These are phyloP conservation scores for Palloptera scutellata DNA, from an alignment of 2,888 invertebrate genomes.

Conservation along the genomic window DNA sequence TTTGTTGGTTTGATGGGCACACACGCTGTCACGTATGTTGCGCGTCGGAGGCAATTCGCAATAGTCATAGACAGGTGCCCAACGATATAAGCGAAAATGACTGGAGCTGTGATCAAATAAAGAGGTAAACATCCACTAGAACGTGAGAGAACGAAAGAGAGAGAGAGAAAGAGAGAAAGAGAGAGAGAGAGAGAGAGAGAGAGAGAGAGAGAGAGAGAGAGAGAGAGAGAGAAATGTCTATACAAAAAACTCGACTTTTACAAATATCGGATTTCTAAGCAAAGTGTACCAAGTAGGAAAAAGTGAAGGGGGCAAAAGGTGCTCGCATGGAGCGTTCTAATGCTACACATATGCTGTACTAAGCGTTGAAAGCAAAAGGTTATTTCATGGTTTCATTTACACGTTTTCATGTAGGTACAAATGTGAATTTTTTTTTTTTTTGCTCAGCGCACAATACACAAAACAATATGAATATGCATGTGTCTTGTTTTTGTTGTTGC, in stretches of 20 bases:
- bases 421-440: no score
- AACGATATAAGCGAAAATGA: no score
- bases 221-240: background rate
- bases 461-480: constrained; percentile 6
- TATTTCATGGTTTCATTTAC: constrained; percentile 20
- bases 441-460: background rate
- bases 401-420: constrained; percentile 1
- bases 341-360: background rate
- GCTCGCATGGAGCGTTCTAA: background rate
- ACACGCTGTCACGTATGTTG: no score
- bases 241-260: background rate
- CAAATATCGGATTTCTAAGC: background rate
- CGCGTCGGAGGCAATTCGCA: no score
- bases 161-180: background rate
- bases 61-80: no score
- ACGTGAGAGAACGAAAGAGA: no score
- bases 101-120: no score
- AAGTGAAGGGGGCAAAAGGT: background rate
- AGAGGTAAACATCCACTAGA: no score
- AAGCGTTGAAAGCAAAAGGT: constrained; percentile 5
- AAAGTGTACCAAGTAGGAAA: background rate
- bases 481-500: background rate
- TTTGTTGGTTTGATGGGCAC: no score
- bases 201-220: background rate
- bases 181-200: background rate